These are phyloP conservation scores for Aproaerema taeniolella DNA, from an alignment of 2,888 invertebrate species.

Conservation along the genomic window DNA sequence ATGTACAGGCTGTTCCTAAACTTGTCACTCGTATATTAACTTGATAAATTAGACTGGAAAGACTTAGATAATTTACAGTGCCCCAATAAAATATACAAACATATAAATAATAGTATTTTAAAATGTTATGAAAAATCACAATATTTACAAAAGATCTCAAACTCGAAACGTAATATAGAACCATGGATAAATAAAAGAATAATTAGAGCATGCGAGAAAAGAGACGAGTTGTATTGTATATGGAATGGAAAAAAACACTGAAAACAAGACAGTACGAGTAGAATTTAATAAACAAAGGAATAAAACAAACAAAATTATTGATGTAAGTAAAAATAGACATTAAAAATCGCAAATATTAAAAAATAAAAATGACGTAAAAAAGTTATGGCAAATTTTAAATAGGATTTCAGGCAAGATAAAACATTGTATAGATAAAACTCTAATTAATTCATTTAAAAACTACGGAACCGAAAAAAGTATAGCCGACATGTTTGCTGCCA, in stretches of 20 bases:
- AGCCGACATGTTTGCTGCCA: not conserved
- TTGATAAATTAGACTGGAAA: not conserved
- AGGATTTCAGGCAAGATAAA: not conserved
- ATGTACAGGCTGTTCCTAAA: not conserved
- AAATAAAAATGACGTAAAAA: not conserved
- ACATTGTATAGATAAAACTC: not conserved
- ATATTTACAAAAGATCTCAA: not conserved
- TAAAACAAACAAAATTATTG: too few species aligned
- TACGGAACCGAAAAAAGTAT: not conserved
- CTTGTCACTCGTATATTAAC: not conserved
- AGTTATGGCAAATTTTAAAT: not conserved
- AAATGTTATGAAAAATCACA: too few species aligned
- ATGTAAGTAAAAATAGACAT: not conserved
- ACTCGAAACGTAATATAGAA: not conserved
- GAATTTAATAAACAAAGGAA: not conserved
- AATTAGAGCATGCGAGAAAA: not conserved
- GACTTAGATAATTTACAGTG: not conserved
- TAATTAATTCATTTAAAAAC: not conserved
- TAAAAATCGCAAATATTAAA: not conserved
- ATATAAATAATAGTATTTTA: not conserved
- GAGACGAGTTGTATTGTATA: not conserved
- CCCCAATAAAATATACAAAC: not conserved
- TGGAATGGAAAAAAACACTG: not conserved
- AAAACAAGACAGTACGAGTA: not conserved
- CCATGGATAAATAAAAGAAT: not conserved